phyloP scores from a whole-genome alignment of 1,140 invertebrate genomes.

The Polypedilum vanderplanki region DNA sequence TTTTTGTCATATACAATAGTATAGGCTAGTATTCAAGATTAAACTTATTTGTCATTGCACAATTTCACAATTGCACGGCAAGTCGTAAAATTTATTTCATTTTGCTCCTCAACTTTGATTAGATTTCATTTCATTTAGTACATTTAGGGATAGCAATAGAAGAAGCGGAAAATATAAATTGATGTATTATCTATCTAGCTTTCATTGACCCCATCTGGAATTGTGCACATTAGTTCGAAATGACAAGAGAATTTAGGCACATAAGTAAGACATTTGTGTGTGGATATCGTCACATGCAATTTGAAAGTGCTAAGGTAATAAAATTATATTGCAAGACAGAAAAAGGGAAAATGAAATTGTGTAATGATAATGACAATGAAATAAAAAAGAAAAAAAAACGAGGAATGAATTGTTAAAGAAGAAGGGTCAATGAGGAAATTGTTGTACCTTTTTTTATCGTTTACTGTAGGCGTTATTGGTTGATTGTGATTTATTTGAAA shows the following conservation, averaged over 20 bases:
- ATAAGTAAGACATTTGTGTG: neutral
- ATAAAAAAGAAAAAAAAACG: too few species aligned
- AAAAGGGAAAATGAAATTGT: neutral
- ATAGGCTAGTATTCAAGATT: too few species aligned
- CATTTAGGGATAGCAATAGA: neutral
- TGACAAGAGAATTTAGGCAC: neutral
- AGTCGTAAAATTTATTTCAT: neutral
- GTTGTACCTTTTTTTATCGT: neutral
- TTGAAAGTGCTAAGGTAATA: neutral
- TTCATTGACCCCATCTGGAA: neutral
- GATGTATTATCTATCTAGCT: slow-evolving; percentile 4
- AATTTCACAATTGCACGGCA: too few species aligned
- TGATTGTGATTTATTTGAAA: too few species aligned
- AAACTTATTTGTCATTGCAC: too few species aligned
- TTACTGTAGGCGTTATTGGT: too few species aligned
- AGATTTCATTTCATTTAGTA: neutral
- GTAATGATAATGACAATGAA: neutral
- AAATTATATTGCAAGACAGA: slow-evolving; percentile 7
- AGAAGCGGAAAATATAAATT: neutral
- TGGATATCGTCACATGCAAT: neutral
- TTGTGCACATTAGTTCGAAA: neutral
- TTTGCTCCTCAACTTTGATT: neutral
- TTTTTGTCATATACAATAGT: too few species aligned
- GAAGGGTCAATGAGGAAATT: neutral
- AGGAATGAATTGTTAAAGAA: too few species aligned